Conservation (phyloP, 2,113 vertebrate genomes). For the Ochotona curzoniae region DNA sequence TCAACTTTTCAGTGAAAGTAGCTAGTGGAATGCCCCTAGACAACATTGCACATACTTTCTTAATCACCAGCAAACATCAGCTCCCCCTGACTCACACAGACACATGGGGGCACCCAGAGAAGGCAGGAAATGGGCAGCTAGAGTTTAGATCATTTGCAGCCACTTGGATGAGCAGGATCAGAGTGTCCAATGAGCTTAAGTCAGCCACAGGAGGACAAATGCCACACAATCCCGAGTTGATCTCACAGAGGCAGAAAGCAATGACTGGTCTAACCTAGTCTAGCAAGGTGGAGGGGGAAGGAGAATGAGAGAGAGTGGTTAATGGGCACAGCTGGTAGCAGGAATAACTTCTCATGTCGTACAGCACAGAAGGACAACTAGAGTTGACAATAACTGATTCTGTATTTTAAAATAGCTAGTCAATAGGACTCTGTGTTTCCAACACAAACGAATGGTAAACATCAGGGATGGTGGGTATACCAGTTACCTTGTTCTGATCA, state of each 20-base stretch:
- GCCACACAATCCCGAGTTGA: neutral
- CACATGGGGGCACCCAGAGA: neutral
- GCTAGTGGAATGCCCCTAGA: neutral
- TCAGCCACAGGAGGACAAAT: neutral
- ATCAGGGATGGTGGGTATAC: neutral
- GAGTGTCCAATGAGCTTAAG: neutral
- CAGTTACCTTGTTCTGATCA: neutral
- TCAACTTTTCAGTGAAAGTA: neutral
- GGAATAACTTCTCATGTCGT: neutral
- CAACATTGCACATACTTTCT: neutral
- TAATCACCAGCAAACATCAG: neutral
- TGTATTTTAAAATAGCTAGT: neutral
- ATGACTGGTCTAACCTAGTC: neutral
- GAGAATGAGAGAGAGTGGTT: neutral
- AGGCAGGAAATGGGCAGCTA: neutral
- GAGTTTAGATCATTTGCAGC: neutral
- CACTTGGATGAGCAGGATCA: neutral
- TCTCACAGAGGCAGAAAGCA: neutral
- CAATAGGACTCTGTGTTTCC: neutral
- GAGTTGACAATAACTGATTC: neutral
- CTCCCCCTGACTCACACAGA: neutral
- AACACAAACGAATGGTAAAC: neutral
- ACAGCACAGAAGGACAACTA: neutral
- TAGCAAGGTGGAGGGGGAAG: neutral
- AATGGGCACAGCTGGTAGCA: too few relatives aligned